Evolutionary conservation across 2,888 invertebrate genomes (phyloP).

Genomic region (Frankliniella intonsa): DNA sequence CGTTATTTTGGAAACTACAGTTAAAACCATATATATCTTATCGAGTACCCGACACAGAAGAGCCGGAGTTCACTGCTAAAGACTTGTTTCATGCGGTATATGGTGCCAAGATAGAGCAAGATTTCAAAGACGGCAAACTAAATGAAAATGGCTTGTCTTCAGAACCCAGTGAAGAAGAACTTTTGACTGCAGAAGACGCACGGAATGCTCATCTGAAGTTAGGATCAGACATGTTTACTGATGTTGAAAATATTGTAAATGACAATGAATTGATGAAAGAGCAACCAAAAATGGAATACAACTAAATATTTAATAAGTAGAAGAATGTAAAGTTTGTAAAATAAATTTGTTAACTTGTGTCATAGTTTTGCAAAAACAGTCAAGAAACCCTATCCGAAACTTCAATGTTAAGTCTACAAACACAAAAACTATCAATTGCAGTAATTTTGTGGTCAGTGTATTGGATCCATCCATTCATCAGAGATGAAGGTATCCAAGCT

Average conservation of each 20-base stretch:
- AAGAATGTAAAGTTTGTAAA: neutral
- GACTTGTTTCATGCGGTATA: conserved; percentile 80
- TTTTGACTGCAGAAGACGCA: conserved; percentile 67
- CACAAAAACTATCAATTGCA: no score
- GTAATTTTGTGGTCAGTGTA: no score
- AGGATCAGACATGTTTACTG: conserved; percentile 72
- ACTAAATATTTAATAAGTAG: neutral
- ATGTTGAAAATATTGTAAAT: neutral
- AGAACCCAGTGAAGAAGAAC: conserved; percentile 69
- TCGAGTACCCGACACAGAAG: conserved; percentile 63
- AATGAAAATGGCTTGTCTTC: conserved; percentile 62
- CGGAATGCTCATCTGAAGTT: conserved; percentile 63
- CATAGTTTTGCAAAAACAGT: no score
- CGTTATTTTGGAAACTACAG: conserved; percentile 45
- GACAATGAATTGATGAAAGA: conserved; percentile 1
- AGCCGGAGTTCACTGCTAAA: conserved; percentile 76
- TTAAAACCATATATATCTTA: conserved; percentile 95
- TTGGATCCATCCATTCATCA: no score
- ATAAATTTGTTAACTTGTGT: neutral
- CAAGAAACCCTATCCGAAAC: no score
- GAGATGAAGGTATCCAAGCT: no score
- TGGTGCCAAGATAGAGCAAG: conserved; percentile 68
- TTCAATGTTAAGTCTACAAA: no score
- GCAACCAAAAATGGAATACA: neutral
- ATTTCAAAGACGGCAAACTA: conserved; percentile 67